These are phyloP conservation scores for Fundulus diaphanus DNA, from an alignment of 2,797 vertebrate genomes.

Conservation along the genomic window DNA sequence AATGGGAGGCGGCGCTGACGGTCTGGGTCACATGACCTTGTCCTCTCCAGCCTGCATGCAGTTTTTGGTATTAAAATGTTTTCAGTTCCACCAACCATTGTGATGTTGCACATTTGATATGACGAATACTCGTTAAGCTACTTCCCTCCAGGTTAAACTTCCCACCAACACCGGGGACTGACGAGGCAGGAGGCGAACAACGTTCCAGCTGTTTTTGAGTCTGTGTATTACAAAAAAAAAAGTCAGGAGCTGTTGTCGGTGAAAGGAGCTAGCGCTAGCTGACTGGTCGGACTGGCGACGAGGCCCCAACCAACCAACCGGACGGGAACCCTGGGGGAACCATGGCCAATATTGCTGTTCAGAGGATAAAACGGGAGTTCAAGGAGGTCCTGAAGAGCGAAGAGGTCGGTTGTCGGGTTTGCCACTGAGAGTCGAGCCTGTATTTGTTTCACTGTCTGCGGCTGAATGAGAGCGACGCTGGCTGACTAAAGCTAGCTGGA, in stretches of 20 bases:
- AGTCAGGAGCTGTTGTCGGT: conserved; percentile 52
- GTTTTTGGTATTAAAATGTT: conserved; percentile 80
- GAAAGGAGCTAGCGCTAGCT: conserved; percentile 58
- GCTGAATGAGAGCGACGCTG: conserved; percentile 57
- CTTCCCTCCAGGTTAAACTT: conserved; percentile 22
- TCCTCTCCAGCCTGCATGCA: conserved; percentile 75
- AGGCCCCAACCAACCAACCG: conserved; percentile 79
- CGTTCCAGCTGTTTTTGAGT: conserved; percentile 48
- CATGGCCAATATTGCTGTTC: conserved; percentile 99
- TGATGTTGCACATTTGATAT: conserved; percentile 60
- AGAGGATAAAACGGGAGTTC: conserved; percentile 99
- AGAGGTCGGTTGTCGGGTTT: conserved; percentile 84
- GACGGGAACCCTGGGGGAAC: conserved; percentile 68
- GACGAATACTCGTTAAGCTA: conserved; percentile 24
- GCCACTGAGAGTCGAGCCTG: not conserved
- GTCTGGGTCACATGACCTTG: conserved; percentile 74
- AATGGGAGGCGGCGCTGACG: conserved; percentile 51
- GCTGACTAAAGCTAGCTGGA: conserved; percentile 50
- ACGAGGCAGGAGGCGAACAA: conserved; percentile 17
- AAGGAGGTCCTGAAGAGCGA: conserved; percentile 99
- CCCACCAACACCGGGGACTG: conserved; percentile 12
- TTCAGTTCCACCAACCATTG: conserved; percentile 62
- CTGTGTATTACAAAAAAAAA: conserved; percentile 39
- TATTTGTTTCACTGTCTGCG: conserved; percentile 8
- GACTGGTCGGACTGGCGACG: conserved; percentile 67